phyloP scores from a whole-genome alignment of 2,113 vertebrate species.

The Hippocampus zosterae region DNA sequence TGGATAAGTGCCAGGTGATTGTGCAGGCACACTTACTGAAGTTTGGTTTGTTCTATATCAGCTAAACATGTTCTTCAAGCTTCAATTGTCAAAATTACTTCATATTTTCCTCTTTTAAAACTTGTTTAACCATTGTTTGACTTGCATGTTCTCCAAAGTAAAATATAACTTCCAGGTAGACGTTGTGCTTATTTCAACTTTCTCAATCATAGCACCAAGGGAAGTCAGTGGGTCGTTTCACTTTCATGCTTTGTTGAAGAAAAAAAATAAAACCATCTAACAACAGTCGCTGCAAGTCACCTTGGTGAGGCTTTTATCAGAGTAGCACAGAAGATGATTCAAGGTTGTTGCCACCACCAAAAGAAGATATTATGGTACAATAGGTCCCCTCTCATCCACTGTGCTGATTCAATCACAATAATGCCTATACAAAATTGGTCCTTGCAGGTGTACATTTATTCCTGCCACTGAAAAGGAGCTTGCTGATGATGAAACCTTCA shows the following conservation, averaged over 20 bases:
- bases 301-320: conserved; percentile 48
- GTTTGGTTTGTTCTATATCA: background rate
- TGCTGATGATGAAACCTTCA: background rate
- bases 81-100: background rate
- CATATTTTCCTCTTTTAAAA: background rate
- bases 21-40: too few relatives aligned
- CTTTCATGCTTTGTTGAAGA: conserved; percentile 60
- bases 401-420: conserved; percentile 13
- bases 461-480: background rate
- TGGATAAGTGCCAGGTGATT: too few relatives aligned
- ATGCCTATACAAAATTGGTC: background rate
- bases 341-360: conserved; percentile 47
- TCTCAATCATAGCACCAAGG: conserved; percentile 44
- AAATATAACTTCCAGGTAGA: conserved; percentile 35
- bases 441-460: background rate
- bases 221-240: conserved; percentile 49
- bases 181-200: conserved; percentile 33
- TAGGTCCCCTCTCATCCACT: conserved; percentile 16
- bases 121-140: background rate
- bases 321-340: conserved; percentile 48
- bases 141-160: background rate
- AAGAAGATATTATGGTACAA: conserved; percentile 25
- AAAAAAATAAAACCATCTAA: conserved; percentile 51
- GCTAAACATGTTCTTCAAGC: background rate
- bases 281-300: conserved; percentile 54